phyloP scores from a whole-genome alignment of 2,888 invertebrate species.

The Adela reaumurella region DNA sequence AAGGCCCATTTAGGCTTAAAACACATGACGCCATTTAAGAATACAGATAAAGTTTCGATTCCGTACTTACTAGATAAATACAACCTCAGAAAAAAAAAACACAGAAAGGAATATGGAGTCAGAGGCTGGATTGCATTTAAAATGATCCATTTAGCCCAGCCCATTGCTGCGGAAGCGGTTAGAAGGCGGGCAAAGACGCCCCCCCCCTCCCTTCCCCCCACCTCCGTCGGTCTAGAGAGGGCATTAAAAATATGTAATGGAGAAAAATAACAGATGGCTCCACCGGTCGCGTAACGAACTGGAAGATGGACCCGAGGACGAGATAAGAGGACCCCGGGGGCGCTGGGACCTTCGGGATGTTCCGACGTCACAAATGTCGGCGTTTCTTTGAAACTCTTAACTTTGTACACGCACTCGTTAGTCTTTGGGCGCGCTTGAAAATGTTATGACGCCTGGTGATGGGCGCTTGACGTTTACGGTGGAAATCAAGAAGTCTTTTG shows the following conservation, averaged over 20 bases:
- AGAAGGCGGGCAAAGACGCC: slow-evolving; percentile 26
- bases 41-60: too few species aligned
- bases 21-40: too few species aligned
- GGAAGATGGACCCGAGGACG: slow-evolving; percentile 30
- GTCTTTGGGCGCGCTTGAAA: neutral
- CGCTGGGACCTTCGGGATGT: slow-evolving; percentile 32
- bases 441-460: neutral
- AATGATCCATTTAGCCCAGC: slow-evolving; percentile 40
- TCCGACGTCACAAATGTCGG: slow-evolving; percentile 31
- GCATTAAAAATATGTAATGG: slow-evolving; percentile 48
- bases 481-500: too few species aligned
- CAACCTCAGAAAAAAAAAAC: too few species aligned
- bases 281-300: slow-evolving; percentile 31
- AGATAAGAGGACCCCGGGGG: slow-evolving; percentile 30
- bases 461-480: too few species aligned
- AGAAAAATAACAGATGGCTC: slow-evolving; percentile 49
- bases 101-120: too few species aligned
- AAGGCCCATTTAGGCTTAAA: too few species aligned
- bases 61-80: too few species aligned
- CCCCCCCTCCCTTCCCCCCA: too few species aligned
- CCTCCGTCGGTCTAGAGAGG: slow-evolving; percentile 20
- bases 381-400: slow-evolving; percentile 48
- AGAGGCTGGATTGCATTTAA: slow-evolving; percentile 27
- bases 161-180: slow-evolving; percentile 42
- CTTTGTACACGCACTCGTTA: neutral